phyloP scores from a whole-genome alignment of 2,113 vertebrate species.

The Acanthisitta chloris region DNA sequence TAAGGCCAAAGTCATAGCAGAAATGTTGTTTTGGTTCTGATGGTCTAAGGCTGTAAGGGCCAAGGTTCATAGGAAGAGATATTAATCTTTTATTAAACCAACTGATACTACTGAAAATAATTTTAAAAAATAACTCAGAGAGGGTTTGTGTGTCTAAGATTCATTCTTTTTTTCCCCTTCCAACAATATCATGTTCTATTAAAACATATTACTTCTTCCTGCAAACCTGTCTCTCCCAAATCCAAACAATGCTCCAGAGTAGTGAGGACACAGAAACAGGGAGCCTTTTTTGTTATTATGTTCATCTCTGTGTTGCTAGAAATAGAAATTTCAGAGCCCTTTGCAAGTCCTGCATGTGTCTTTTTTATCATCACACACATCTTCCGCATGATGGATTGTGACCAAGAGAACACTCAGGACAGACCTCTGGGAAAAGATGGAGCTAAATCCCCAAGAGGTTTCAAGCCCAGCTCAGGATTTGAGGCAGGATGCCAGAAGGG shows the following conservation, averaged over 20 bases:
- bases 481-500: background rate
- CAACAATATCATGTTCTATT: background rate
- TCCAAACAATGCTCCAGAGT: background rate
- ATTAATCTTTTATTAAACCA: constrained; percentile 49
- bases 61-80: background rate
- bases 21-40: background rate
- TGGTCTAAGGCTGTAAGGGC: background rate
- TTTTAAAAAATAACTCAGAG: background rate
- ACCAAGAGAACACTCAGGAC: background rate
- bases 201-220: constrained; percentile 28
- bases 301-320: background rate
- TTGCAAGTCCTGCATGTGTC: background rate
- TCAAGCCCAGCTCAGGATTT: background rate
- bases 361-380: background rate
- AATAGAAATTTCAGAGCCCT: background rate
- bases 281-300: background rate
- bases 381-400: background rate
- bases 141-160: background rate
- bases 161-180: background rate
- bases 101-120: background rate
- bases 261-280: background rate
- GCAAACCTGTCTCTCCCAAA: background rate
- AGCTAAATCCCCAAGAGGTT: background rate
- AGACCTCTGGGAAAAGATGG: background rate
- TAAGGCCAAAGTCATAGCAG: constrained; percentile 20